phyloP scores from a whole-genome alignment of 2,113 vertebrate genomes.

The Mandrillus leucophaeus region DNA sequence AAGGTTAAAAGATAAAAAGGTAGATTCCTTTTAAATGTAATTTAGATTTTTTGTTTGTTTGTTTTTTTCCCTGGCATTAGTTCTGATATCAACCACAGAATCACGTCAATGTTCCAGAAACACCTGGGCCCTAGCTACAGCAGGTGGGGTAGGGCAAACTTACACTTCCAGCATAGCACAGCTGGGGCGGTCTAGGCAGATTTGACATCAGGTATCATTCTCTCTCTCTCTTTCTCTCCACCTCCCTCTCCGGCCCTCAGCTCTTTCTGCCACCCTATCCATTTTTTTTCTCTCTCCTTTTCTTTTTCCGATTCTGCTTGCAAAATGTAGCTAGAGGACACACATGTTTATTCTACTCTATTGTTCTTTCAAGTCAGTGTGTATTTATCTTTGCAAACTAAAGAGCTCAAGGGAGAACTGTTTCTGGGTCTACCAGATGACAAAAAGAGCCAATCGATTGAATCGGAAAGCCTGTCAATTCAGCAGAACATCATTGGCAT shows the following conservation, averaged over 20 bases:
- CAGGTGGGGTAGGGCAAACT: not conserved
- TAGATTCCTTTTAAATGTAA: conserved; percentile 83
- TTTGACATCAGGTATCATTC: accelerated
- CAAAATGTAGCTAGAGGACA: not conserved
- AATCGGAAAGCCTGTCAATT: not conserved
- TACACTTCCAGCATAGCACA: not conserved
- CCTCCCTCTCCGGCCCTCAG: not conserved
- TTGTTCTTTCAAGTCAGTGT: not conserved
- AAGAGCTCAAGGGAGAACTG: conserved; percentile 15
- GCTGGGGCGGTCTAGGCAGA: not conserved
- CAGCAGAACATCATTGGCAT: not conserved
- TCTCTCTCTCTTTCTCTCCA: accelerated
- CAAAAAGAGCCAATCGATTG: not conserved
- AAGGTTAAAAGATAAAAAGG: conserved; percentile 87
- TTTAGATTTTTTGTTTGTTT: conserved; percentile 74
- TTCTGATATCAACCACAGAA: conserved; percentile 78
- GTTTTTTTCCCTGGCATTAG: conserved; percentile 62
- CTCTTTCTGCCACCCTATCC: not conserved
- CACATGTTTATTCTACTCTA: not conserved
- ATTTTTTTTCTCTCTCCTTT: accelerated
- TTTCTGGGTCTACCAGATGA: not conserved
- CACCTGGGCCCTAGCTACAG: conserved; percentile 72
- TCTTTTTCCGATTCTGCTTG: not conserved
- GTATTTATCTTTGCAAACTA: conserved; percentile 29
- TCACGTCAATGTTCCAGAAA: conserved; percentile 73